phyloP scores from a whole-genome alignment of 2,113 vertebrate genomes.

The Epinephelus lanceolatus region DNA sequence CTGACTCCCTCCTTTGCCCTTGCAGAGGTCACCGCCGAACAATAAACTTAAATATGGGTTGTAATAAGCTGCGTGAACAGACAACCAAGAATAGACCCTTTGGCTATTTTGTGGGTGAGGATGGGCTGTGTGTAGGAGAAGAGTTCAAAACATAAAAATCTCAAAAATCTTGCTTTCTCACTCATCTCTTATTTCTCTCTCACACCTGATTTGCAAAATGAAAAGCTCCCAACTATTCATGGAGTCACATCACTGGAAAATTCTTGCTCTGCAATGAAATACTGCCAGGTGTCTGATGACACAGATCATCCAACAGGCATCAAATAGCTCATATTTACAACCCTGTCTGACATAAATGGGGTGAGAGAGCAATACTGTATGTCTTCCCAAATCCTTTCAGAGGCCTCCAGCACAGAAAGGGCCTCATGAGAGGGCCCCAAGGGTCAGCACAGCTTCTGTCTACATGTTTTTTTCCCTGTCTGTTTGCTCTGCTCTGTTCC shows the following conservation, averaged over 20 bases:
- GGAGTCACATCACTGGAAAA: neutral
- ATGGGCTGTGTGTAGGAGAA: neutral
- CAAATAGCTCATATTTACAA: conserved; percentile 38
- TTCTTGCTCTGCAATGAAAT: conserved; percentile 4
- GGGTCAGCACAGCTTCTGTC: conserved; percentile 60
- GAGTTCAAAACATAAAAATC: neutral
- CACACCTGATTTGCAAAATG: neutral
- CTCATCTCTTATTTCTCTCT: neutral
- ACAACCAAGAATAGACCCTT: too few species aligned
- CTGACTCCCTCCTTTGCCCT: too few species aligned
- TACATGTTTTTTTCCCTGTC: neutral
- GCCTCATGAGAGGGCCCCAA: conserved; percentile 41
- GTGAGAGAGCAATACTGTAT: conserved; percentile 16
- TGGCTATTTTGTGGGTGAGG: too few species aligned
- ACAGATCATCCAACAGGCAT: conserved; percentile 29
- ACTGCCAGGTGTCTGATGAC: conserved; percentile 8
- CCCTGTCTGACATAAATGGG: neutral
- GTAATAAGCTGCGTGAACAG: too few species aligned
- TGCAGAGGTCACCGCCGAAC: too few species aligned
- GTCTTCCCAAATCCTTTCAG: conserved; percentile 46
- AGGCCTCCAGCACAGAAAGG: conserved; percentile 24
- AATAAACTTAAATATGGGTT: too few species aligned
- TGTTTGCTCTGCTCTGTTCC: conserved; percentile 29
- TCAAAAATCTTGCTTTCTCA: neutral
- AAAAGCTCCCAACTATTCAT: neutral